Percentiles rank a stretch among this genome's conserved stretches.
These are phyloP conservation scores for Ciconia maguari DNA, from an alignment of 2,113 vertebrate species.

Conservation along the genomic window DNA sequence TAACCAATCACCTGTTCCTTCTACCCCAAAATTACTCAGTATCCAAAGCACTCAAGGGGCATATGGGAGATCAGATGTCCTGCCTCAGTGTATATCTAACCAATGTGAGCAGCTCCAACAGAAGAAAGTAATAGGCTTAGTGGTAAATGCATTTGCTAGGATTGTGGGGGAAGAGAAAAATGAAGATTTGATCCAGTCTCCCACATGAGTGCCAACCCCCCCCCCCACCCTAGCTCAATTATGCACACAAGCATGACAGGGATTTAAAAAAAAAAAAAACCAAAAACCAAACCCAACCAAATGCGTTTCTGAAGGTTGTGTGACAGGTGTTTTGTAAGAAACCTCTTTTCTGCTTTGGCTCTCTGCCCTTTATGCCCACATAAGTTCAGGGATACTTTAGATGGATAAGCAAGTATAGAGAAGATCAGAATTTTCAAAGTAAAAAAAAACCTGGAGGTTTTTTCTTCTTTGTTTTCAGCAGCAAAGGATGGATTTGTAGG, in stretches of 20 bases:
- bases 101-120: background rate
- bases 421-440: background rate
- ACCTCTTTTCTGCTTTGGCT: background rate
- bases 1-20: background rate
- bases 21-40: background rate
- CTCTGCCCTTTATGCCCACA: background rate
- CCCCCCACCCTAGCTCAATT: background rate
- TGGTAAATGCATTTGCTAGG: background rate
- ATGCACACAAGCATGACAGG: background rate
- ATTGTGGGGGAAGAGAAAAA: background rate
- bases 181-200: background rate
- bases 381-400: background rate
- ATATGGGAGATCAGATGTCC: background rate
- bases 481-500: background rate
- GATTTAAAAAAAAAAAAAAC: background rate
- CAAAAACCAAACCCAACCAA: background rate
- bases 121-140: background rate
- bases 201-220: background rate
- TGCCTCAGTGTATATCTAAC: background rate
- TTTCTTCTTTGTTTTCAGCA: background rate
- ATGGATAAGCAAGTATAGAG: background rate
- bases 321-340: background rate
- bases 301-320: background rate
- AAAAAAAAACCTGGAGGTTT: background rate
- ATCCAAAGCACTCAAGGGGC: fast-evolving